Conservation (phyloP, 2,113 vertebrate species). For the Murina feae region DNA sequence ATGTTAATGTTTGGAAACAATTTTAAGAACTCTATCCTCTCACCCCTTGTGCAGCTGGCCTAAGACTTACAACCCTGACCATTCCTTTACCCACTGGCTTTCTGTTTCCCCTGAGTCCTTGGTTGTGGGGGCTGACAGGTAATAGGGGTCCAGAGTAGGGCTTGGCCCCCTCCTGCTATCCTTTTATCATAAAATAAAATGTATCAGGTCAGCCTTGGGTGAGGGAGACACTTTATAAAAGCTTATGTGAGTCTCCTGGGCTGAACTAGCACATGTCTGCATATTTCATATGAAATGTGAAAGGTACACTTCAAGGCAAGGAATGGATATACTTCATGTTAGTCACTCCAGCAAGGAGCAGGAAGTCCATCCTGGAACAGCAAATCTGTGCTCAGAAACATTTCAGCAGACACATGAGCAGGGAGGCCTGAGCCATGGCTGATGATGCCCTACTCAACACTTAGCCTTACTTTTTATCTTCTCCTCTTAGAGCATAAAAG, state of each 20-base stretch:
- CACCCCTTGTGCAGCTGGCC: neutral
- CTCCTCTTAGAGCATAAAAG: neutral
- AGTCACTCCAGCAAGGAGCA: neutral
- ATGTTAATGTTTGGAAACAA: neutral
- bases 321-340: neutral
- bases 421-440: neutral
- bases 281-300: neutral
- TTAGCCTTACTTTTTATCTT: neutral
- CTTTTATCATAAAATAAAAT: neutral
- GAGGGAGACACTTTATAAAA: neutral
- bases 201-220: neutral
- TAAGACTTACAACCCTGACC: neutral
- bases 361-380: neutral
- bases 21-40: neutral
- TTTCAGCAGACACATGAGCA: neutral
- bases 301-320: neutral
- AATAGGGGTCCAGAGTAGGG: neutral
- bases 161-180: neutral
- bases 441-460: too few species aligned
- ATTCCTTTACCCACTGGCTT: accelerated
- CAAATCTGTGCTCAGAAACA: neutral
- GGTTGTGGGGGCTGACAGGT: neutral
- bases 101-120: neutral
- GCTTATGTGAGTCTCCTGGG: neutral
- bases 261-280: neutral